These are phyloP conservation scores for Poeciliopsis turrubarensis DNA, from an alignment of 2,113 vertebrate species.

Conservation along the genomic window DNA sequence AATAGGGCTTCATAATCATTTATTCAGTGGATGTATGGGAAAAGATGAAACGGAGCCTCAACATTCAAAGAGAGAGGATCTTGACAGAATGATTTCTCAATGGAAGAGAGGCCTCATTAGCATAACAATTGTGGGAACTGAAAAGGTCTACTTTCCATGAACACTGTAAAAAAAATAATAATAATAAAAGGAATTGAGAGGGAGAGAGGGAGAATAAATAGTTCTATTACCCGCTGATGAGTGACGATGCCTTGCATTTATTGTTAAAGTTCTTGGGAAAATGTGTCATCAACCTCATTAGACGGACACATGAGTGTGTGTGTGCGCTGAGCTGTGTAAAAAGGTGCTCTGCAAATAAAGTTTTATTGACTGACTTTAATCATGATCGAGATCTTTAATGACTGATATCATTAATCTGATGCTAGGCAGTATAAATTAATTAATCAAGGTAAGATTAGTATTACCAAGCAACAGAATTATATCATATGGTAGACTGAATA, in stretches of 20 bases:
- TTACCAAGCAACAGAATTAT: neutral
- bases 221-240: constrained; percentile 32
- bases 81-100: constrained; percentile 85
- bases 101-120: constrained; percentile 80
- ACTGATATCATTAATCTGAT: neutral
- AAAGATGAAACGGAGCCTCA: constrained; percentile 70
- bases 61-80: constrained; percentile 72
- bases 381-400: neutral
- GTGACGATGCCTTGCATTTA: constrained; percentile 12
- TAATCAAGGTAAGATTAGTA: neutral
- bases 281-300: neutral
- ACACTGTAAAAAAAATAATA: constrained; percentile 61
- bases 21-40: constrained; percentile 78
- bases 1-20: constrained; percentile 75
- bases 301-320: neutral
- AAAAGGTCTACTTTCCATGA: constrained; percentile 78
- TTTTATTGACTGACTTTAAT: neutral
- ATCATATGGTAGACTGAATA: neutral
- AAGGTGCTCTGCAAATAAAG: neutral
- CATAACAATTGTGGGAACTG: constrained; percentile 85
- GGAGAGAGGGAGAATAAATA: constrained; percentile 21
- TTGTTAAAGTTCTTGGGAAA: constrained; percentile 18
- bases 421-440: neutral
- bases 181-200: constrained; percentile 11
- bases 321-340: neutral